Evolutionary conservation across 2,113 vertebrate species (phyloP).

Genomic region (Dipodomys merriami): DNA sequence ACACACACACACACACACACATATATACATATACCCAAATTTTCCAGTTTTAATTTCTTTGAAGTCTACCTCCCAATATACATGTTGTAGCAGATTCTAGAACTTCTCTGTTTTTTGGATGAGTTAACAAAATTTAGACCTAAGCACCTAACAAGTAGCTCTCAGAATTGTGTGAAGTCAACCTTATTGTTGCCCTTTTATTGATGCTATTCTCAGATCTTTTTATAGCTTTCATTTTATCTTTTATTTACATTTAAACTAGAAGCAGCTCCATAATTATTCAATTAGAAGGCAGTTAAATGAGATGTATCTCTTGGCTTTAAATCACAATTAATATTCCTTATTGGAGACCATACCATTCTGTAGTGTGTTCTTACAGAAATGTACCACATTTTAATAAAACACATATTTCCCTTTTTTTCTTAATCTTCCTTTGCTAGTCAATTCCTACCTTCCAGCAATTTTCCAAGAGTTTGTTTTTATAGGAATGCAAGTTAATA

Average conservation of each 20-base stretch:
- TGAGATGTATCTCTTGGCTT: not conserved
- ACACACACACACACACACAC: fast-evolving
- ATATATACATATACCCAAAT: not conserved
- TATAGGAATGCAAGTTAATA: not conserved
- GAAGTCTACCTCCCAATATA: no score
- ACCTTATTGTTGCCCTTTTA: not conserved
- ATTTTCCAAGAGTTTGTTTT: slow-evolving; percentile 44
- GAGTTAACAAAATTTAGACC: not conserved
- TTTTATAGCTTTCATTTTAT: not conserved
- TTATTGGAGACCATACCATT: not conserved
- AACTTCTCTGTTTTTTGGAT: not conserved
- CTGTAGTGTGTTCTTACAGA: not conserved
- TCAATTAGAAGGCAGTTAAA: not conserved
- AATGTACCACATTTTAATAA: not conserved
- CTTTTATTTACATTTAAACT: not conserved
- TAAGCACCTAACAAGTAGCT: not conserved
- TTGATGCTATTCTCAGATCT: not conserved
- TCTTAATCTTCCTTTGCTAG: not conserved
- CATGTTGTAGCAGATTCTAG: not conserved
- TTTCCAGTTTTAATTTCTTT: not conserved
- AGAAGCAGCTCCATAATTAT: slow-evolving; percentile 12
- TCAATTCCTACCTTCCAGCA: not conserved
- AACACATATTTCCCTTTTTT: not conserved
- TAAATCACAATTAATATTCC: not conserved
- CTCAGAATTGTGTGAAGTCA: not conserved